phyloP scores from a whole-genome alignment of 1,140 invertebrate genomes.

The Musca domestica region DNA sequence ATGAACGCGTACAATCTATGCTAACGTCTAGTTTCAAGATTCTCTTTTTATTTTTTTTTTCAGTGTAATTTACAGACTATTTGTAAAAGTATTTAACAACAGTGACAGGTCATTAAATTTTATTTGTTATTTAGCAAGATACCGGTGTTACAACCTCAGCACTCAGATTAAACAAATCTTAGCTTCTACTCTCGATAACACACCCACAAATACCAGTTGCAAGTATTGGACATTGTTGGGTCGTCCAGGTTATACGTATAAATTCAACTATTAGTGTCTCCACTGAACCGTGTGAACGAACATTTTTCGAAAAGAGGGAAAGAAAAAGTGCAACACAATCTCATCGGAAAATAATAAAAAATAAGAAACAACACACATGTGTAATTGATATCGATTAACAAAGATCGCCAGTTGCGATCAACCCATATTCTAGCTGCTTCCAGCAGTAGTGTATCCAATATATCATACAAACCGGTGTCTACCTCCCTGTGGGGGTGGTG shows the following conservation, averaged over 20 bases:
- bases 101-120: neutral
- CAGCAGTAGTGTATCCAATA: too few relatives aligned
- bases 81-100: neutral
- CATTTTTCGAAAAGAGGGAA: neutral
- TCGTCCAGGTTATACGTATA: too few relatives aligned
- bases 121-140: slow-evolving; percentile 3
- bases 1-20: too few relatives aligned
- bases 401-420: too few relatives aligned
- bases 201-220: slow-evolving; percentile 10
- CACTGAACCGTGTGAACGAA: slow-evolving; percentile 17
- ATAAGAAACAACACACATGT: neutral
- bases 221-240: neutral
- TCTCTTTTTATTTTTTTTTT: neutral
- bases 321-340: neutral
- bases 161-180: neutral
- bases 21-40: too few relatives aligned
- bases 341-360: neutral
- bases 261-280: neutral
- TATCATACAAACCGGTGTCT: too few relatives aligned
- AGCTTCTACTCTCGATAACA: neutral
- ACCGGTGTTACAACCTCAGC: neutral
- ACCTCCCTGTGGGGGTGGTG: too few relatives aligned
- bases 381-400: neutral
- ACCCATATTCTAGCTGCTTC: too few relatives aligned
- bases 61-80: neutral